Evolutionary conservation across 1,140 invertebrate genomes (phyloP).

Genomic region (Nephotettix cincticeps): DNA sequence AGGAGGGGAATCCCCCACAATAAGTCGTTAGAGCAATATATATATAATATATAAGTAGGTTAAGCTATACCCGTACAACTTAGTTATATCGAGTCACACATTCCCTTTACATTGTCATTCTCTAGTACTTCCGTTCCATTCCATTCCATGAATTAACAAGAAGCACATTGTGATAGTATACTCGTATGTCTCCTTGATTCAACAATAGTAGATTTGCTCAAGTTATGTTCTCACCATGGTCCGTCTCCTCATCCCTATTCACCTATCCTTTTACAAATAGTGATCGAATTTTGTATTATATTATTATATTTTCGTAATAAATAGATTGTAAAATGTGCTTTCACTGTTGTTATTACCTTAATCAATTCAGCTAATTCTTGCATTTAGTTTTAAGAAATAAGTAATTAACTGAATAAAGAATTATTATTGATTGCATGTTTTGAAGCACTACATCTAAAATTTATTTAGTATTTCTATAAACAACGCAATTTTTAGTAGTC

Average conservation of each 20-base stretch:
- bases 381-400: no score
- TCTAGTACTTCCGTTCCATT: neutral
- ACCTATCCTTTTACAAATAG: constrained; percentile 29
- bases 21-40: constrained; percentile 15
- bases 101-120: neutral
- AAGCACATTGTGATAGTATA: constrained; percentile 6
- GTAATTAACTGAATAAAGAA: no score
- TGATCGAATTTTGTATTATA: constrained; percentile 39
- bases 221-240: neutral
- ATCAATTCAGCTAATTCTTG: no score
- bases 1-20: neutral
- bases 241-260: neutral
- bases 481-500: no score
- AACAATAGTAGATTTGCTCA: constrained; percentile 11
- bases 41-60: constrained; percentile 16
- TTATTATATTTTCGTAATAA: constrained; percentile 41
- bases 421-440: no score
- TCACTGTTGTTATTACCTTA: neutral
- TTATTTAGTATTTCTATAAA: no score
- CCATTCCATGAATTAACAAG: neutral
- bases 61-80: constrained; percentile 11
- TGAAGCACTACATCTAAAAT: no score
- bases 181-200: constrained; percentile 11
- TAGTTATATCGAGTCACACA: constrained; percentile 5
- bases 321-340: constrained; percentile 28